Percentiles rank a stretch among this genome's conserved stretches.
Conservation (phyloP, 2,113 vertebrate species). For the Microcebus murinus region DNA sequence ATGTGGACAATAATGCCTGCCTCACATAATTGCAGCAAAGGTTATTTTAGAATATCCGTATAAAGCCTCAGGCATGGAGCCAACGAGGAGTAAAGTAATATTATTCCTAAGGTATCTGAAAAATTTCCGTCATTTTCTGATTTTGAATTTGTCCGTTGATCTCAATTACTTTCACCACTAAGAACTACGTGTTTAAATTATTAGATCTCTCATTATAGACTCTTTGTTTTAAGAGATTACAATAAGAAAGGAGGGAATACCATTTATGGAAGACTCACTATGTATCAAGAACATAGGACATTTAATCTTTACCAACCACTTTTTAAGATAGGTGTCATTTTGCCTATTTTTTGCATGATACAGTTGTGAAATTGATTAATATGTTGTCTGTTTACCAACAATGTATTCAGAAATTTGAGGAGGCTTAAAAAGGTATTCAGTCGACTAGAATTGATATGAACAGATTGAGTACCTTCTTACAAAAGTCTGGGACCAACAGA, state of each 20-base stretch:
- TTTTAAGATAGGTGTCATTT: background rate
- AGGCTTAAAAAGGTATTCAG: background rate
- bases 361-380: background rate
- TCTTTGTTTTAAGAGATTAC: background rate
- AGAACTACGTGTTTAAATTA: background rate
- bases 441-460: background rate
- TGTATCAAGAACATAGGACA: background rate
- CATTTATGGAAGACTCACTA: background rate
- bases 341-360: background rate
- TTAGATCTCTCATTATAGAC: background rate
- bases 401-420: background rate
- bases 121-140: background rate
- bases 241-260: background rate
- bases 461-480: background rate
- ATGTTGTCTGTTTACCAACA: background rate
- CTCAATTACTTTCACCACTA: background rate
- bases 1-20: background rate
- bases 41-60: background rate
- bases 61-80: background rate
- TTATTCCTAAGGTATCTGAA: background rate
- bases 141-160: background rate
- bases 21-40: background rate
- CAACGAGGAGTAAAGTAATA: background rate
- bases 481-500: background rate
- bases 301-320: background rate